Evolutionary conservation across 2,888 invertebrate genomes (phyloP).

Genomic region (Notodonta dromedarius): DNA sequence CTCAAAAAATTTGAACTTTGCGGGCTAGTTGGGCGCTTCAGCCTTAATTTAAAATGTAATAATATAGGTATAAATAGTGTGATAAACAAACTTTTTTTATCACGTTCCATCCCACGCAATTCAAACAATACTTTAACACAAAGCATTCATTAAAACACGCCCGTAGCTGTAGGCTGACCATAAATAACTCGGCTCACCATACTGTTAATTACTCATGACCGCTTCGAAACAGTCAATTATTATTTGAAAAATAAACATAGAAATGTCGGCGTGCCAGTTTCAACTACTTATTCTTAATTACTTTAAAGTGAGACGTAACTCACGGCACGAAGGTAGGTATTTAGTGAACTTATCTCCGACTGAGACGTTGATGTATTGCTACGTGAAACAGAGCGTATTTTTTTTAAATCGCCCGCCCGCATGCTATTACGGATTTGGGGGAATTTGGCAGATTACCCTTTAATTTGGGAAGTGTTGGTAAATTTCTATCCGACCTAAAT

Average conservation of each 20-base stretch:
- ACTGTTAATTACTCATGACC: conserved; percentile 68
- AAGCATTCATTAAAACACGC: conserved; percentile 51
- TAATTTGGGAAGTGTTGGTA: neutral
- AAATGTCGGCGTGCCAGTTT: conserved; percentile 62
- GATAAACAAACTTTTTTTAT: conserved; percentile 25
- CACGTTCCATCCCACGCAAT: conserved; percentile 29
- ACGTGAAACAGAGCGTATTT: conserved; percentile 60
- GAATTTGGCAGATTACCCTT: neutral
- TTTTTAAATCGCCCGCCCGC: conserved; percentile 53
- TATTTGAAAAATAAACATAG: conserved; percentile 53
- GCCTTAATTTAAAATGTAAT: too few relatives aligned
- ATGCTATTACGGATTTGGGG: conserved; percentile 31
- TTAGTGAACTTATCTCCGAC: conserved; percentile 69
- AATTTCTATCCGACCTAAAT: too few relatives aligned
- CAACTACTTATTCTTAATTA: conserved; percentile 80
- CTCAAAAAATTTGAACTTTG: too few relatives aligned
- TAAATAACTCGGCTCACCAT: conserved; percentile 55
- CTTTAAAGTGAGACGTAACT: conserved; percentile 80
- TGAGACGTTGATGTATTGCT: conserved; percentile 74
- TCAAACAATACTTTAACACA: conserved; percentile 36
- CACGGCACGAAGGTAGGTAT: conserved; percentile 74
- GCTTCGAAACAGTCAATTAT: conserved; percentile 72
- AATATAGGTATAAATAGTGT: conserved; percentile 13
- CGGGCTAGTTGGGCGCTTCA: too few relatives aligned
- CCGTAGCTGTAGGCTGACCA: conserved; percentile 48